Evolutionary conservation across 2,888 invertebrate genomes (phyloP).

Genomic region (Papilio demoleus): DNA sequence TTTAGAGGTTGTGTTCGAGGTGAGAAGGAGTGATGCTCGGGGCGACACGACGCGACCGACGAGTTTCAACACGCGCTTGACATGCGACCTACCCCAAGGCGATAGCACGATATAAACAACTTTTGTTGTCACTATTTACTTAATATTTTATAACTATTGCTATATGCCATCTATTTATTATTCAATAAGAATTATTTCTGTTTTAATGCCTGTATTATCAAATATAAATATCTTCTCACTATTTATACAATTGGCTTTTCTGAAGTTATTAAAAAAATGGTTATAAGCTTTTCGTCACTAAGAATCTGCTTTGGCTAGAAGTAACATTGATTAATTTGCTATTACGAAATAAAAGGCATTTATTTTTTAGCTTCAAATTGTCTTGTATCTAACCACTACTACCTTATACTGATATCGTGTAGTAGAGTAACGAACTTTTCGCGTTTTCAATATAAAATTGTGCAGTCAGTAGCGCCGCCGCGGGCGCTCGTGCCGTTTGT

Average conservation of each 20-base stretch:
- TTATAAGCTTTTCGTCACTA: too few relatives aligned
- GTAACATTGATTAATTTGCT: too few relatives aligned
- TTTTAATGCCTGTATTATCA: too few relatives aligned
- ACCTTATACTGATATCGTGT: not conserved
- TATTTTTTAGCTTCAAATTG: too few relatives aligned
- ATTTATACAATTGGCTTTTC: too few relatives aligned
- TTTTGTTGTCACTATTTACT: slow-evolving; percentile 6
- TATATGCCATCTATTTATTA: not conserved
- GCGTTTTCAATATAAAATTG: slow-evolving; percentile 44
- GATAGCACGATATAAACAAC: not conserved
- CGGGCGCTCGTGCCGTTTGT: slow-evolving; percentile 76
- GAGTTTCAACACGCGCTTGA: slow-evolving; percentile 30
- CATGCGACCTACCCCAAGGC: slow-evolving; percentile 41
- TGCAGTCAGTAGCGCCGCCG: slow-evolving; percentile 72
- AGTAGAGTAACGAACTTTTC: slow-evolving; percentile 21
- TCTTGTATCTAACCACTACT: too few relatives aligned
- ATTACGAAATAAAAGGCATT: too few relatives aligned
- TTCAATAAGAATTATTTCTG: too few relatives aligned
- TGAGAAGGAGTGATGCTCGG: slow-evolving; percentile 50
- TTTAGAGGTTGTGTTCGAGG: slow-evolving; percentile 45
- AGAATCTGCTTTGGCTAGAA: too few relatives aligned
- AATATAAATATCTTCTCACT: too few relatives aligned
- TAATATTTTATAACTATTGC: not conserved
- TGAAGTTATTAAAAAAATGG: too few relatives aligned
- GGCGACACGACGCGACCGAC: slow-evolving; percentile 48